Percentiles rank a stretch among this genome's conserved stretches.
Evolutionary conservation across 2,888 invertebrate species (phyloP).

Genomic region (Melanchra persicariae): DNA sequence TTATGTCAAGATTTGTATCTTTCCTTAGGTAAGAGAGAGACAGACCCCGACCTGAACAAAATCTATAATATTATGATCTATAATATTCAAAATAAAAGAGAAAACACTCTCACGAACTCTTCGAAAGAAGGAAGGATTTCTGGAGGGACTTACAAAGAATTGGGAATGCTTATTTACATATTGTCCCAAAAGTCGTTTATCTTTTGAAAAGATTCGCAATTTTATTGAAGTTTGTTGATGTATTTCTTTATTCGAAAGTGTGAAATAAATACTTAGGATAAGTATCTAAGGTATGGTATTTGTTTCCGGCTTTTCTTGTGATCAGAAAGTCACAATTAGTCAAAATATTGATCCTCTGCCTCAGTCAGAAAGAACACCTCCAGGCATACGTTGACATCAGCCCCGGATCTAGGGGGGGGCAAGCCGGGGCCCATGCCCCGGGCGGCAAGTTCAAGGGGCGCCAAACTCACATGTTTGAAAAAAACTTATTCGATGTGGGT

Average conservation of each 20-base stretch:
- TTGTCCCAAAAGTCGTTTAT: slow-evolving; percentile 17
- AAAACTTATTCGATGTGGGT: no score
- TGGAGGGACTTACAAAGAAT: slow-evolving; percentile 11
- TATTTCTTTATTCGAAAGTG: slow-evolving; percentile 1
- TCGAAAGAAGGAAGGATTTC: slow-evolving; percentile 4
- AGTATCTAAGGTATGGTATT: not conserved
- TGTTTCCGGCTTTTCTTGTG: not conserved
- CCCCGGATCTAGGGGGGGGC: no score
- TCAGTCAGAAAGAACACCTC: not conserved
- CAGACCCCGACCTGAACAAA: no score
- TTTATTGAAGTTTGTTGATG: slow-evolving; percentile 22
- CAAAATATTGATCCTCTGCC: not conserved
- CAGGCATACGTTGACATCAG: not conserved
- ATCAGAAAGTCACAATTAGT: not conserved
- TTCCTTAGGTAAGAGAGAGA: not conserved
- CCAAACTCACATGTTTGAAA: no score
- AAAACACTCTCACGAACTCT: slow-evolving; percentile 18
- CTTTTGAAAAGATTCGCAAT: no score
- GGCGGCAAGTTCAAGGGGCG: no score
- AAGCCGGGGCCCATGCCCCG: no score
- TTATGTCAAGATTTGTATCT: no score
- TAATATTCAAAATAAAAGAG: slow-evolving; percentile 19
- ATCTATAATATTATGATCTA: no score
- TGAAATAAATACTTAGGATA: slow-evolving; percentile 6
- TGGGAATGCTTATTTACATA: slow-evolving; percentile 37